These are phyloP conservation scores for Ochropleura leucogaster DNA, from an alignment of 2,888 invertebrate genomes.

Conservation along the genomic window DNA sequence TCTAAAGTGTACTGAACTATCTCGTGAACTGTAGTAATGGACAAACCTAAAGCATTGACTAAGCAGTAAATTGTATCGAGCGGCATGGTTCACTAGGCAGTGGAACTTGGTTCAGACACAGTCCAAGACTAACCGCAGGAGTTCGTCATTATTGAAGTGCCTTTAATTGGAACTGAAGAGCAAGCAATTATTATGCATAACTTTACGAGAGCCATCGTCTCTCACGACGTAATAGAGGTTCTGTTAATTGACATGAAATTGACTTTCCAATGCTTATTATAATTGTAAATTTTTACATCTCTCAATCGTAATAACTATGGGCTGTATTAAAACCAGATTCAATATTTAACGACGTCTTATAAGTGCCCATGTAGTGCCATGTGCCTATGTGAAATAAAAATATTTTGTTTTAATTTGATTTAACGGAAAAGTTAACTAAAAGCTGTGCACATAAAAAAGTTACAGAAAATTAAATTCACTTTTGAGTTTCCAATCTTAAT, in stretches of 20 bases:
- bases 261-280: slow-evolving; percentile 68
- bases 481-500: slow-evolving; percentile 37
- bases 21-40: slow-evolving; percentile 26
- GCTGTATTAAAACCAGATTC: slow-evolving; percentile 18
- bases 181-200: slow-evolving; percentile 86
- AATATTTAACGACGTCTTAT: slow-evolving; percentile 2
- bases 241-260: slow-evolving; percentile 78
- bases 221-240: slow-evolving; percentile 76
- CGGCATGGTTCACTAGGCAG: slow-evolving; percentile 56
- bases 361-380: too few species aligned
- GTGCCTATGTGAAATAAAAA: too few species aligned
- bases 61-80: slow-evolving; percentile 68
- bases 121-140: slow-evolving; percentile 71
- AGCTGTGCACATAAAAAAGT: slow-evolving; percentile 27
- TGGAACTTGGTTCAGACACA: slow-evolving; percentile 61
- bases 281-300: slow-evolving; percentile 55
- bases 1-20: slow-evolving; percentile 7
- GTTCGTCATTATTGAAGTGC: slow-evolving; percentile 78
- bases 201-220: slow-evolving; percentile 79
- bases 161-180: slow-evolving; percentile 84
- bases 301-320: slow-evolving; percentile 13
- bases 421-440: slow-evolving; percentile 30
- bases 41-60: slow-evolving; percentile 53
- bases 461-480: slow-evolving; percentile 12
- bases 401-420: too few species aligned